Evolutionary conservation across 2,888 invertebrate species (phyloP), one percentile per base, ranked within the genome.

Genomic region (Temnothorax unifasciatus): DNA sequence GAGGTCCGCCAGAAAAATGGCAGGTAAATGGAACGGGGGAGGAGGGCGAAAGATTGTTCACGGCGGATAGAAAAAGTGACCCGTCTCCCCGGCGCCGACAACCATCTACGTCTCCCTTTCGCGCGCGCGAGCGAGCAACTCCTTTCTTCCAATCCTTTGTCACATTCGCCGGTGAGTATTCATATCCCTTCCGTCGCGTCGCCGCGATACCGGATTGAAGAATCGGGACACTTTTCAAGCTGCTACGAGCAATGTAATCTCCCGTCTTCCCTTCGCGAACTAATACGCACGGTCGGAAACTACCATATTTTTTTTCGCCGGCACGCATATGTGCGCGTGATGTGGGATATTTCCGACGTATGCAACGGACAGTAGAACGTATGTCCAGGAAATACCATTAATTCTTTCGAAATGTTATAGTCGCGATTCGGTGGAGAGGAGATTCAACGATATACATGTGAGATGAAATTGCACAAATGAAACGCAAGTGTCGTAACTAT

Each of bases 1-100:
- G 47, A 52, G 64, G 38, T 74, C 68, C 47, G 82, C 57, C 77
- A 73, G 85, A 85, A 85, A 85, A 85, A 85, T 85, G 76, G 77
- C 83, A 83, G 83, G 79, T 71, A 83, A 75, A 69, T 81, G 84
- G 66, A 81, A 84, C 18, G 18, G 38, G 25, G 74, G 54, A 6
- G 15, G 47, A n/a, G 11, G 57, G 84, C 25, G n/a, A 50, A 77
- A 59, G 76, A 66, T 76, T 59, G 66, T 76, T 76, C 76, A 66
- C 63, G 76, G 54, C 61, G 79, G 77, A 69, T 69, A 63, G 83
- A 83, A 83, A 79, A 83, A 83, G 79, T 79, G 83, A 44, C 61
- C 83, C 68, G 52, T 79, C 83, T 59, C 54, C 47, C 54, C 59
- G n/a, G 71, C 47, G 71, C 71, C 59, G 79, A 79, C 79, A 59